Evolutionary conservation across 1,140 invertebrate species (phyloP).

Genomic region (Pentalonia nigronervosa): DNA sequence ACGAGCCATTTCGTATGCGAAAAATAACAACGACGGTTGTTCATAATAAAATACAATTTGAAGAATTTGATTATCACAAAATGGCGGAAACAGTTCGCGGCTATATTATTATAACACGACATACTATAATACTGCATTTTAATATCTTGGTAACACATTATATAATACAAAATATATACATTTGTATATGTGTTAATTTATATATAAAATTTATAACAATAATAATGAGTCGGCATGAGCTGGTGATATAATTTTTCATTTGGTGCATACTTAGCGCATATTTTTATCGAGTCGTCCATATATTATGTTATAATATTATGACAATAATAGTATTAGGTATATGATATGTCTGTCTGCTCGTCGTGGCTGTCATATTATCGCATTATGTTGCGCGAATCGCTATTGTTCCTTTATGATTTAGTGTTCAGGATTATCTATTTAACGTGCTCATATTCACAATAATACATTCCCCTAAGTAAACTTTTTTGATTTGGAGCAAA

Average conservation of each 20-base stretch:
- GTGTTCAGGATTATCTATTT: background rate
- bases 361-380: background rate
- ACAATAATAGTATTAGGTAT: background rate
- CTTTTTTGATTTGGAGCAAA: background rate
- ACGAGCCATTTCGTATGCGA: conserved; percentile 6
- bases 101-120: background rate
- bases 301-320: no score
- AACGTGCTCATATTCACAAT: background rate
- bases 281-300: background rate
- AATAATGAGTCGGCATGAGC: background rate
- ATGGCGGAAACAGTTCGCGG: background rate
- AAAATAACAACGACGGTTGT: background rate
- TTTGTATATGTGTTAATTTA: no score
- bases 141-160: background rate
- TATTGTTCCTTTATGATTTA: background rate
- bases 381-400: background rate
- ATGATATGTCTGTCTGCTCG: background rate
- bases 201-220: background rate
- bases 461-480: background rate
- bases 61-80: background rate
- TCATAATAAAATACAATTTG: conserved; percentile 14
- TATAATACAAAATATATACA: background rate
- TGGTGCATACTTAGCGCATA: background rate
- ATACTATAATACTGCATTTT: background rate
- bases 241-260: background rate